A percentile compares a stretch with the other conserved stretches of the same genome.
Conservation (phyloP, 2,888 invertebrate genomes). For the Troides aeacus region DNA sequence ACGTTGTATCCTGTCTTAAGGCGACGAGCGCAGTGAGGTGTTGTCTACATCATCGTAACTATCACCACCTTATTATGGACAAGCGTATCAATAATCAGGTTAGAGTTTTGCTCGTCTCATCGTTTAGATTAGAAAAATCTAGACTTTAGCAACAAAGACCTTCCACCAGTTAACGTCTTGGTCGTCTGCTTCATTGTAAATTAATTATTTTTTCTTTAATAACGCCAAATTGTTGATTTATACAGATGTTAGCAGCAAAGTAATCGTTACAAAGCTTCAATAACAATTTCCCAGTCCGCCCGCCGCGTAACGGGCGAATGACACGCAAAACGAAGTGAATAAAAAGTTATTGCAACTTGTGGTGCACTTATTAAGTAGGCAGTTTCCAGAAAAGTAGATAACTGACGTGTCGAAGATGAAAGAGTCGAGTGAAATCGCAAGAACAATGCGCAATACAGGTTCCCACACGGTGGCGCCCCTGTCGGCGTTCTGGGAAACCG, state of each 20-base stretch:
- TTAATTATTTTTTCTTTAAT: too few relatives aligned
- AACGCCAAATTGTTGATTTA: background rate
- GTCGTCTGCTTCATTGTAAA: too few relatives aligned
- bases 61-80: too few relatives aligned
- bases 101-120: too few relatives aligned
- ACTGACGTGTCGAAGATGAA: slow-evolving; percentile 39
- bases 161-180: too few relatives aligned
- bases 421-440: slow-evolving; percentile 59
- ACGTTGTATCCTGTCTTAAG: too few relatives aligned
- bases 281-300: background rate
- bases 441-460: slow-evolving; percentile 53
- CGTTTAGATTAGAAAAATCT: too few relatives aligned
- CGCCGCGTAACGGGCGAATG: background rate
- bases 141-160: too few relatives aligned
- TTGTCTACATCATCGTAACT: too few relatives aligned
- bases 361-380: slow-evolving; percentile 11
- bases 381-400: slow-evolving; percentile 31
- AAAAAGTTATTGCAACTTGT: slow-evolving; percentile 12
- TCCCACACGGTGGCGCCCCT: slow-evolving; percentile 65
- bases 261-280: background rate
- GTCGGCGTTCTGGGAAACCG: slow-evolving; percentile 54
- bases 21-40: too few relatives aligned
- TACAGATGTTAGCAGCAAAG: background rate
- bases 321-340: background rate
- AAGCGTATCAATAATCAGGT: too few relatives aligned